Conservation (phyloP, 2,113 vertebrate genomes). For the Eurypyga helias region DNA sequence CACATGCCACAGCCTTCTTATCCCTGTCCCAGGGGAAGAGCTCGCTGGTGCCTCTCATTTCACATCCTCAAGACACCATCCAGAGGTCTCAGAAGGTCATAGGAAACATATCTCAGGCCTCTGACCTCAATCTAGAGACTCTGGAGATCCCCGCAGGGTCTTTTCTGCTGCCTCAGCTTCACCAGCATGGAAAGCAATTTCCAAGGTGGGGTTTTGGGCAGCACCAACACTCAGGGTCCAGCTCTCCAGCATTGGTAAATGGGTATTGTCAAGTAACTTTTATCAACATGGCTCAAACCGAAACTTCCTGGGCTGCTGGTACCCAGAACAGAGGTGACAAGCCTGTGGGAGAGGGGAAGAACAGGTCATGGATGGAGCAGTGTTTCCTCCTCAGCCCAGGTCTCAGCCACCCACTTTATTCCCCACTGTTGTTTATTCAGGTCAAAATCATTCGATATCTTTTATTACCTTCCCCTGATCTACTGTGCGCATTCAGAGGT, state of each 20-base stretch:
- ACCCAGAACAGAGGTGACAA: background rate
- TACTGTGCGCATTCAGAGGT: rapidly evolving
- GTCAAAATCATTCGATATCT: background rate
- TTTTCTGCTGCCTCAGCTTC: background rate
- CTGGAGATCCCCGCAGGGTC: background rate
- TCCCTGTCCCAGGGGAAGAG: background rate
- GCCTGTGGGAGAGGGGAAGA: background rate
- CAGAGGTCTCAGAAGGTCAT: background rate
- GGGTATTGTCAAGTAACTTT: background rate
- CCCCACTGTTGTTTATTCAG: background rate
- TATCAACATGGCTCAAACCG: rapidly evolving
- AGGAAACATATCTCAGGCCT: background rate
- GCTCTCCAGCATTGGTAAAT: background rate
- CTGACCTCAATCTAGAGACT: background rate
- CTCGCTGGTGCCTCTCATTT: background rate
- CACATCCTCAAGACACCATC: background rate
- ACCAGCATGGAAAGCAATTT: background rate
- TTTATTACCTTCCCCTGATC: rapidly evolving
- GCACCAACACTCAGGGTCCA: rapidly evolving
- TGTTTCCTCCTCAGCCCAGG: background rate
- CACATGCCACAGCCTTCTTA: background rate
- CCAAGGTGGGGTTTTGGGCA: background rate
- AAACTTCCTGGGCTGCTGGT: background rate
- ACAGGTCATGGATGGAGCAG: background rate
- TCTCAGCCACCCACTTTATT: background rate